Conservation (phyloP, 2,888 invertebrate species). For the Drosophila leonis region DNA sequence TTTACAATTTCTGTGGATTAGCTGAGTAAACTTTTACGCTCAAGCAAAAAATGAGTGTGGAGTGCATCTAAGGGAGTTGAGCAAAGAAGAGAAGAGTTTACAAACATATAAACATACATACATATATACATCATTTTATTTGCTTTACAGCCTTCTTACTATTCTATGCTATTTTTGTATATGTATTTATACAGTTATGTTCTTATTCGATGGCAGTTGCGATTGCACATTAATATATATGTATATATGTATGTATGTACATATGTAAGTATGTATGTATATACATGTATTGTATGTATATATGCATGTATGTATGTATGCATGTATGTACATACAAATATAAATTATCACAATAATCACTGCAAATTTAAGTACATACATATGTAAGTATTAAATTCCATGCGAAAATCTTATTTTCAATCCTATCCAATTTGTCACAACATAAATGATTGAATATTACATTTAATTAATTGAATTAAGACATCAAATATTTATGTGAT, state of each 20-base stretch:
- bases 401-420: neutral
- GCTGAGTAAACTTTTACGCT: too few relatives aligned
- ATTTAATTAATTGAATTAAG: neutral
- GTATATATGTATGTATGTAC: too few relatives aligned
- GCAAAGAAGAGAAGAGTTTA: neutral
- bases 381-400: neutral
- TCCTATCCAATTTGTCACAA: neutral
- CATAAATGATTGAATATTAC: neutral
- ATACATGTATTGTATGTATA: too few relatives aligned
- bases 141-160: too few relatives aligned
- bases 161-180: too few relatives aligned
- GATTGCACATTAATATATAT: neutral
- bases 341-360: neutral
- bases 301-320: neutral
- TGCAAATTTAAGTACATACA: neutral
- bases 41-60: neutral
- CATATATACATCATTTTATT: too few relatives aligned
- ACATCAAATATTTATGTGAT: neutral
- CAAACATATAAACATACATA: neutral
- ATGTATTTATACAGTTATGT: too few relatives aligned
- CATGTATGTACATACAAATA: neutral
- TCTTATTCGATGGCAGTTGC: too few relatives aligned
- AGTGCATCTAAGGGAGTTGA: neutral
- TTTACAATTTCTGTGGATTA: too few relatives aligned
- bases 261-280: neutral